Evolutionary conservation across 2,113 vertebrate genomes (phyloP).

Genomic region (Pterocles gutturalis): DNA sequence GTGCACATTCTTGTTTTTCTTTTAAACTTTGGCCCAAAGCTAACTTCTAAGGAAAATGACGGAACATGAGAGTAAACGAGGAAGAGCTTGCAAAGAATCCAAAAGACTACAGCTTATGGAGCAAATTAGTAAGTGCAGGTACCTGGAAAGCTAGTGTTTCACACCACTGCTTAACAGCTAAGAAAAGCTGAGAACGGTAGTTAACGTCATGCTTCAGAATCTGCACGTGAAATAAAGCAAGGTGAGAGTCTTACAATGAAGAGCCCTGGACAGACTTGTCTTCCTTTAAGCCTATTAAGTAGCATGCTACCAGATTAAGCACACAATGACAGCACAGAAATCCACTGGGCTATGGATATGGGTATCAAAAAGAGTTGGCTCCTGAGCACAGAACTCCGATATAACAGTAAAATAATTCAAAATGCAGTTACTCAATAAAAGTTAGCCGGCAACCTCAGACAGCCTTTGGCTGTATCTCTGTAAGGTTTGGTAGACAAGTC

Average conservation of each 20-base stretch:
- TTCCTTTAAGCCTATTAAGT: slow-evolving; percentile 69
- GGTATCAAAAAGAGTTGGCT: slow-evolving; percentile 78
- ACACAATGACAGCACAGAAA: slow-evolving; percentile 73
- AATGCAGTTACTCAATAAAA: slow-evolving; percentile 78
- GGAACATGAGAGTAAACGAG: slow-evolving; percentile 53
- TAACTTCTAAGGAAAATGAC: slow-evolving; percentile 77
- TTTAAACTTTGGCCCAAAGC: slow-evolving; percentile 79
- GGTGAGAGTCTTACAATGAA: slow-evolving; percentile 59
- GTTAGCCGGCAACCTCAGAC: slow-evolving; percentile 83
- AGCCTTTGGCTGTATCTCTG: slow-evolving; percentile 71
- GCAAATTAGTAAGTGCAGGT: not conserved
- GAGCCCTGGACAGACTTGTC: slow-evolving; percentile 63
- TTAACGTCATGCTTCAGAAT: slow-evolving; percentile 56
- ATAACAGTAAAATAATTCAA: slow-evolving; percentile 74
- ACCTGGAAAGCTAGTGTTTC: slow-evolving; percentile 50
- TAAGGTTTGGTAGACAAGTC: slow-evolving; percentile 76
- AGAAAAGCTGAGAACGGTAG: slow-evolving; percentile 26
- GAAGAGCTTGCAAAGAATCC: slow-evolving; percentile 43
- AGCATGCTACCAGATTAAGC: slow-evolving; percentile 72
- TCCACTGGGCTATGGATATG: slow-evolving; percentile 74
- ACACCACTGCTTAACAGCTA: slow-evolving; percentile 28
- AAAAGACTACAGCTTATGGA: slow-evolving; percentile 55
- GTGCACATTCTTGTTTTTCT: slow-evolving; percentile 47
- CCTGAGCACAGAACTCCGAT: slow-evolving; percentile 76
- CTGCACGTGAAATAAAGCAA: slow-evolving; percentile 48